Evolutionary conservation across 92 coral and sea anemone genomes (phyloP), one percentile per base, ranked within the genome.

Genomic region (Paramuricea clavata): DNA sequence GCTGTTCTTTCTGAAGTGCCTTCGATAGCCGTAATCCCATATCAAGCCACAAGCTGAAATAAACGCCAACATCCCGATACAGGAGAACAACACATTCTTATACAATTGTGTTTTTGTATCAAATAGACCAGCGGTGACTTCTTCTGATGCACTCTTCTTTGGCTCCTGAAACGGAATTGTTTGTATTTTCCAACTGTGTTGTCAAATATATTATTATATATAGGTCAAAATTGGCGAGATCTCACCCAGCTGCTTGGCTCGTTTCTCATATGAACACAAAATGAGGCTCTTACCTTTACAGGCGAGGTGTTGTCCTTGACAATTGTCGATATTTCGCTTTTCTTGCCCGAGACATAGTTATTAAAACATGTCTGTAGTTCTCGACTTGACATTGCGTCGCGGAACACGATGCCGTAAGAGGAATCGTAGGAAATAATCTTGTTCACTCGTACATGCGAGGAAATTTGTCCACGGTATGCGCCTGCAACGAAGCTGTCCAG

Each of bases 1-100:
- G 35, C n/a, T 54, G 13, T 91, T 91, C 65, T 91, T 90, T 74
- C 70, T 94, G 95, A 94, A 95, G 71, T 93, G 95, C 27, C 98
- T 87, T 93, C 90, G 93, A 87, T 95, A 95, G 30, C 98, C 98
- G 26, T 95, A 95, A 68, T 95, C 98, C 98, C 98, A 95, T 41
- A 91, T 86, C 39, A 95, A 80, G 26, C 98, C 98, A 61, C 95
- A 92, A 5, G 98, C 95, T 12, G 98, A 21, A 34, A 94, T 81
- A 70, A 95, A 91, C 73, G 94, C n/a, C 78, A 95, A 73, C 92
- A 94, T 30, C 16, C 98, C 98, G 27, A 95, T 84, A 62, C 93
- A 88, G 5, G 86, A 60, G 87, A 77, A 94, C 25, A 95, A 87
- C 7, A 98, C 81, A 62, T 89, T 89, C 64, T 54, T 87, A 72